phyloP scores from a whole-genome alignment of 2,113 vertebrate genomes.

The Vanacampus margaritifer region DNA sequence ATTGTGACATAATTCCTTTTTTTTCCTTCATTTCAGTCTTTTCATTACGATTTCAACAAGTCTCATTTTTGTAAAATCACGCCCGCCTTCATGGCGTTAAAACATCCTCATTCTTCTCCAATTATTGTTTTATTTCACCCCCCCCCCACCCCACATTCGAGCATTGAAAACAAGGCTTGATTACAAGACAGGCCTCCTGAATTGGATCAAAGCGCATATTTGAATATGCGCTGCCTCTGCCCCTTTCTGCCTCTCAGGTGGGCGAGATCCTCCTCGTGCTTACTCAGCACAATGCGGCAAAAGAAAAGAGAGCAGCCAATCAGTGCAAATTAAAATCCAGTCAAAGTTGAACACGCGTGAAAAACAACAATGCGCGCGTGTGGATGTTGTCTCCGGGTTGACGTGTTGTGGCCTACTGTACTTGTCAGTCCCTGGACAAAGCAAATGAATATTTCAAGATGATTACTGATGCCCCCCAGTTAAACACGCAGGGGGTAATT shows the following conservation, averaged over 20 bases:
- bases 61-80: too few species aligned
- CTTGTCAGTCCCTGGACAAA: slow-evolving; percentile 77
- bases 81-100: too few species aligned
- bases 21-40: too few species aligned
- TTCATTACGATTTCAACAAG: too few species aligned
- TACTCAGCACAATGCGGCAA: neutral
- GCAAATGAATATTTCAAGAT: slow-evolving; percentile 90
- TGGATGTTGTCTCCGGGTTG: slow-evolving; percentile 13
- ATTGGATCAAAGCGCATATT: slow-evolving; percentile 7
- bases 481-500: slow-evolving; percentile 80
- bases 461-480: slow-evolving; percentile 82
- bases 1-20: too few species aligned
- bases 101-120: too few species aligned
- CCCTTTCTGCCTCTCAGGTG: neutral
- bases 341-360: neutral
- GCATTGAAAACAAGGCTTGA: neutral
- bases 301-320: neutral
- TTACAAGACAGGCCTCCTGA: neutral
- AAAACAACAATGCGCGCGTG: too few species aligned
- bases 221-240: slow-evolving; percentile 3
- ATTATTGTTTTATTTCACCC: too few species aligned
- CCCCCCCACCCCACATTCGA: too few species aligned
- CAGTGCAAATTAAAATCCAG: neutral
- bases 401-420: neutral
- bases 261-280: neutral